Percentiles rank a stretch among this genome's conserved stretches.
These are phyloP conservation scores for Ataeniobius toweri DNA, from an alignment of 2,797 vertebrate species.

Conservation along the genomic window DNA sequence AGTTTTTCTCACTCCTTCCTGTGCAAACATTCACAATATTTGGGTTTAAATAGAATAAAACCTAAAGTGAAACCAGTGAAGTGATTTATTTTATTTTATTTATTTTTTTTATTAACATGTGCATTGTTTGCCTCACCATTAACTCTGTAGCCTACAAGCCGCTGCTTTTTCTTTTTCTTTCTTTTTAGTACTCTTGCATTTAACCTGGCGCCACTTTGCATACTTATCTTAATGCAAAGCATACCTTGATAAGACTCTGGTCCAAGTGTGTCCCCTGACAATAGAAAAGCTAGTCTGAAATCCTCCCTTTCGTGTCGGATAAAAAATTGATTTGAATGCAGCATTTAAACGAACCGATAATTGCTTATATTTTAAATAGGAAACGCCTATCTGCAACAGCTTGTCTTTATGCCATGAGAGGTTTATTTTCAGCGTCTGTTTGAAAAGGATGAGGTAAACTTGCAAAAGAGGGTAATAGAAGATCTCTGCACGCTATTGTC, in stretches of 20 bases:
- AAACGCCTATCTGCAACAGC: background rate
- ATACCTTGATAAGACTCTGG: slow-evolving; percentile 20
- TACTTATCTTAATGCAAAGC: slow-evolving; percentile 47
- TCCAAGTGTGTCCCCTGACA: slow-evolving; percentile 14
- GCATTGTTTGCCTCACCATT: background rate
- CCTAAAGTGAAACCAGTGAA: background rate
- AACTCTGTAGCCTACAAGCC: background rate
- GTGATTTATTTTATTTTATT: background rate
- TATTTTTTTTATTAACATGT: background rate
- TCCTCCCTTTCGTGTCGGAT: slow-evolving; percentile 29
- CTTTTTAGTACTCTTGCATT: background rate
- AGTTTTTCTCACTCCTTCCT: background rate
- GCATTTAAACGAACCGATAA: slow-evolving; percentile 29
- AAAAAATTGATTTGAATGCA: slow-evolving; percentile 54
- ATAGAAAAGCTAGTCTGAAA: slow-evolving; percentile 6
- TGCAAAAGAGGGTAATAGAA: background rate
- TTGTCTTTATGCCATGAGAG: background rate
- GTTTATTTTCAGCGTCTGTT: background rate
- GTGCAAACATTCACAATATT: background rate
- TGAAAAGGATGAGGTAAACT: background rate
- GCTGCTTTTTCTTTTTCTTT: background rate
- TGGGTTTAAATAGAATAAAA: background rate
- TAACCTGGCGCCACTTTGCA: background rate
- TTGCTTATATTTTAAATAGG: slow-evolving; percentile 2
- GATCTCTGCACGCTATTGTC: slow-evolving; percentile 8